A percentile compares a stretch with the other conserved stretches of the same genome.
Conservation (phyloP, 2,888 invertebrate genomes). For the Blomia tropicalis region DNA sequence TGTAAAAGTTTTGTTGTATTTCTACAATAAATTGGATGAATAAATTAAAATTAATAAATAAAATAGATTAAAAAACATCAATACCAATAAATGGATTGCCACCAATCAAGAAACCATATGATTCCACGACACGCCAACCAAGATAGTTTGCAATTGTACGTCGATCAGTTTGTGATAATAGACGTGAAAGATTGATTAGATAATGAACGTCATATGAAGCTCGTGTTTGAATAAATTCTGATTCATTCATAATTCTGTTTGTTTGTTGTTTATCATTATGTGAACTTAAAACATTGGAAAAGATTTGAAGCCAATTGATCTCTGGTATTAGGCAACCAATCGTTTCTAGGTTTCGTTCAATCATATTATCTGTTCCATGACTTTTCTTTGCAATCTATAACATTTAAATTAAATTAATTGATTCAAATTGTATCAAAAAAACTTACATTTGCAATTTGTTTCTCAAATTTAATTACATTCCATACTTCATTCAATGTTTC, state of each 20-base stretch:
- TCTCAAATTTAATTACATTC: conserved; percentile 11
- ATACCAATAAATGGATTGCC: conserved; percentile 18
- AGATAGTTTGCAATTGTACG: conserved; percentile 20
- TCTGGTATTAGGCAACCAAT: conserved; percentile 18
- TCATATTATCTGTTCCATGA: conserved; percentile 11
- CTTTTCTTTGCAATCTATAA: conserved; percentile 21
- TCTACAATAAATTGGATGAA: too few relatives aligned
- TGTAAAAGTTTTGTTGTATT: conserved; percentile 19
- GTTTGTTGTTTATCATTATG: too few relatives aligned
- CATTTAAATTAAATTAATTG: not conserved
- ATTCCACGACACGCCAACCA: conserved; percentile 18
- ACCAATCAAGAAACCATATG: conserved; percentile 13
- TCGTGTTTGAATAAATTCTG: conserved; percentile 6
- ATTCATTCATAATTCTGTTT: conserved; percentile 1
- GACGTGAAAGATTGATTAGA: conserved; percentile 3
- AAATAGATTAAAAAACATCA: not conserved
- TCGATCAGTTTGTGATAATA: conserved; percentile 16
- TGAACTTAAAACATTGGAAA: not conserved
- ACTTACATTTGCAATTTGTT: conserved; percentile 7
- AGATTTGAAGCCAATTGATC: conserved; percentile 15
- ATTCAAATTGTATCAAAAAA: not conserved
- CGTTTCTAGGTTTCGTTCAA: conserved; percentile 10
- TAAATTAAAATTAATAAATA: conserved; percentile 14
- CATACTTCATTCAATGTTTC: conserved; percentile 10
- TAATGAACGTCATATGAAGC: conserved; percentile 17